Conservation (phyloP, 1,140 invertebrate species). For the Lysiphlebus fabarum region DNA sequence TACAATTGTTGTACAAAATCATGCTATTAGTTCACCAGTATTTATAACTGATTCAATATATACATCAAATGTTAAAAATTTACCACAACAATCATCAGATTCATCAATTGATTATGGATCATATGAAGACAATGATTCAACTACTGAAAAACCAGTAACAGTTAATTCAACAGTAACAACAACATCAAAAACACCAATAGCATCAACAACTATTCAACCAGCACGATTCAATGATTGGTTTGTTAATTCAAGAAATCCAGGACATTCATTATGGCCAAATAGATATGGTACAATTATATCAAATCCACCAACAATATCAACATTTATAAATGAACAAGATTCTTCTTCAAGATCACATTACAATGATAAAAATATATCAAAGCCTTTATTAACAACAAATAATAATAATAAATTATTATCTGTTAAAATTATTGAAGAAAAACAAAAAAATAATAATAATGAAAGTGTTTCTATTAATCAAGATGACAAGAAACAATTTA, state of each 20-base stretch:
- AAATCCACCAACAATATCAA: too few species aligned
- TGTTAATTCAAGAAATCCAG: too few species aligned
- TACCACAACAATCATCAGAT: constrained; percentile 14
- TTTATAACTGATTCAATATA: constrained; percentile 43
- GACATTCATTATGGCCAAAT: too few species aligned
- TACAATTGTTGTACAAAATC: constrained; percentile 46
- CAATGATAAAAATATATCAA: too few species aligned
- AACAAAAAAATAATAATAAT: neutral
- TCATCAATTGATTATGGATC: constrained; percentile 22
- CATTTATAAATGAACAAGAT: too few species aligned
- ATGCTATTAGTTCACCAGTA: constrained; percentile 45
- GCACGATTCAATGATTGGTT: too few species aligned
- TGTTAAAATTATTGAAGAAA: too few species aligned
- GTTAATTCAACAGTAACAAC: neutral
- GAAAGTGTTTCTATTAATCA: neutral
- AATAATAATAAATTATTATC: too few species aligned
- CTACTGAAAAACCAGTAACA: constrained; percentile 43
- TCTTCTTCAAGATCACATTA: too few species aligned
- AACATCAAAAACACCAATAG: neutral
- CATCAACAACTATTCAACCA: neutral
- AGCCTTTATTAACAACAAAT: too few species aligned
- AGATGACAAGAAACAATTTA: constrained; percentile 1
- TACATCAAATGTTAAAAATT: constrained; percentile 25
- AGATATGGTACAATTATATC: too few species aligned
- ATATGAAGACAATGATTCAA: neutral